Evolutionary conservation across 2,797 vertebrate species (phyloP), one percentile per base, ranked within the genome.

Genomic region (Sebastolobus altivelis): DNA sequence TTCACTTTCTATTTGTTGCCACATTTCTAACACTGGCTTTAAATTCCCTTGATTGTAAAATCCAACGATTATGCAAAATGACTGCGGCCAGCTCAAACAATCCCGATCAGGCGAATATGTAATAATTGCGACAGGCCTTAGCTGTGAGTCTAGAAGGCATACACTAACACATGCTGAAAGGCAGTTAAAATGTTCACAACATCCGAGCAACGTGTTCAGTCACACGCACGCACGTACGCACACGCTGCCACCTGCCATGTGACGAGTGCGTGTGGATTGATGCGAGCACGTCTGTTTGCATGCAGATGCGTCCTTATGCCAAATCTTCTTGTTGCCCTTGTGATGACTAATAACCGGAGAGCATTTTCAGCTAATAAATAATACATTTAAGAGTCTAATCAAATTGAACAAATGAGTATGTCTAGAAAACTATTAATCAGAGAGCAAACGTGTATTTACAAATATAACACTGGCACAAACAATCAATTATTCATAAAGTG

Each of bases 401-500:
- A 93, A 93, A 94, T 93, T 92, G 91, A 93, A 94, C 93, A 93
- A 95, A 95, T 93, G 88, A 94, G 92, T 90, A 90, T 93, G 93
- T 94, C 89, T 93, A 85, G 89, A 92, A 93, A 94, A 92, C 93
- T 94, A 95, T 94, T 95, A 93, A 95, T 95, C 92, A 93, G 85
- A 92, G 87, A 78, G 85, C 87, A 93, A 93, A 93, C 88, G 79
- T 91, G 89, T 92, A 93, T 95, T 95, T 95, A 94, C 94, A 93
- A 95, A 95, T 92, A 94, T 84, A 95, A 94, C 89, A 87, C 86
- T 89, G 88, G 83, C 88, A 90, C 88, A 94, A 95, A 94, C 90
- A 94, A 95, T 96, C 89, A 95, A 96, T 96, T 96, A 96, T 96
- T 96, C 93, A 96, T 95, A 90, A 89, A 92, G 85, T 79, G 90